Percentiles rank a stretch among this genome's conserved stretches.
Conservation (phyloP, 2,113 vertebrate species). For the Tenrec ecaudatus region DNA sequence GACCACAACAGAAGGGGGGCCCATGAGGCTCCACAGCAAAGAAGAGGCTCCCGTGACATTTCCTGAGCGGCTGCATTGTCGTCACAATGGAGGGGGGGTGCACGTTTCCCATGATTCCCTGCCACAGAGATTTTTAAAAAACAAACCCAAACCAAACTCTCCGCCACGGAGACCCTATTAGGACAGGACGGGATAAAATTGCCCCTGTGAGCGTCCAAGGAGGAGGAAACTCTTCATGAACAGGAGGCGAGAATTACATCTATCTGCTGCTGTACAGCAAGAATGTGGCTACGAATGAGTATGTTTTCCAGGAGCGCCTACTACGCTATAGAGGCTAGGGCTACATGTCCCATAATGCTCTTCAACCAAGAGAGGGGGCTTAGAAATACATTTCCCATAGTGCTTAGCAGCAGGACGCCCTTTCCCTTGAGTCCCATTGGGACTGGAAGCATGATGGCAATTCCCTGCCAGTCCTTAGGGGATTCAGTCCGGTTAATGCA, state of each 20-base stretch:
- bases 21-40: neutral
- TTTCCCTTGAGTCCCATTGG: neutral
- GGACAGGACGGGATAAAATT: too few relatives aligned
- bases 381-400: constrained; percentile 8
- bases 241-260: neutral
- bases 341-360: neutral
- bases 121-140: neutral
- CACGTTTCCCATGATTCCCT: constrained; percentile 1
- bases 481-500: neutral
- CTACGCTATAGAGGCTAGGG: neutral
- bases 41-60: constrained; percentile 2
- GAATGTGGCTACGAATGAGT: neutral
- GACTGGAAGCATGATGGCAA: neutral
- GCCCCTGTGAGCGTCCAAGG: too few relatives aligned
- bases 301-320: neutral
- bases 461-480: neutral
- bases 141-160: too few relatives aligned
- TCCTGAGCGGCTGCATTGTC: neutral
- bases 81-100: neutral
- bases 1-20: neutral
- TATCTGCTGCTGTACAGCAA: neutral
- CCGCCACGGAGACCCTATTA: too few relatives aligned
- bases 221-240: too few relatives aligned
- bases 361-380: too few relatives aligned
- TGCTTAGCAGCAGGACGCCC: neutral